Percentiles rank a stretch among this genome's conserved stretches.
Conservation (phyloP, 35 echinoderm and acorn worm species). For the Strongylocentrotus purpuratus region DNA sequence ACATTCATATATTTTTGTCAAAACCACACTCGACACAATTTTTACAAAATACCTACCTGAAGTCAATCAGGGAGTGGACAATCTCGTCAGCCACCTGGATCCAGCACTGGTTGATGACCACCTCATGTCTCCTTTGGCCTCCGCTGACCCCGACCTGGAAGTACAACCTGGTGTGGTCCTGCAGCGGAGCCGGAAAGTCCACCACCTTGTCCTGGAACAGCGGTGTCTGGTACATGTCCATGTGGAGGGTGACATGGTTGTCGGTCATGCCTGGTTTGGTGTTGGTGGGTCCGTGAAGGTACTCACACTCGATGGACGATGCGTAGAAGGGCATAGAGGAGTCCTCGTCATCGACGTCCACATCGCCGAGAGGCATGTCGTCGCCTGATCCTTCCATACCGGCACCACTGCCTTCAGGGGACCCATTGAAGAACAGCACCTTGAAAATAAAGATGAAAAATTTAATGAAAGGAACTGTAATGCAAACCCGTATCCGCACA, state of each 20-base stretch:
- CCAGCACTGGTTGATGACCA: slow-evolving; percentile 49
- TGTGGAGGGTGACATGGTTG: slow-evolving; percentile 24
- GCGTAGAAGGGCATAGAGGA: background rate
- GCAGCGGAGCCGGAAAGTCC: background rate
- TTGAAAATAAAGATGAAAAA: background rate
- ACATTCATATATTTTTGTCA: too few species aligned
- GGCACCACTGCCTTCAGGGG: background rate
- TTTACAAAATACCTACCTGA: background rate
- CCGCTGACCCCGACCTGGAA: slow-evolving; percentile 47
- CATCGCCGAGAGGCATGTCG: background rate
- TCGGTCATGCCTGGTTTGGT: background rate
- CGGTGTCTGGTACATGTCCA: slow-evolving; percentile 38
- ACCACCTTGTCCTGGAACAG: slow-evolving; percentile 6
- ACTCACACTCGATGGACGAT: slow-evolving; percentile 20
- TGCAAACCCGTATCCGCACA: too few species aligned
- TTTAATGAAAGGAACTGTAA: too few species aligned
- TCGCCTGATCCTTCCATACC: slow-evolving; percentile 5
- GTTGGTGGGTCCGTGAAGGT: background rate
- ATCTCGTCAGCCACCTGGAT: slow-evolving; percentile 5
- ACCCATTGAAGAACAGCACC: slow-evolving; percentile 40
- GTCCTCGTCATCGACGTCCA: background rate
- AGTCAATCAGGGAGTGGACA: slow-evolving; percentile 9
- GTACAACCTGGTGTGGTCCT: slow-evolving; percentile 38
- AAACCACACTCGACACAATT: background rate
- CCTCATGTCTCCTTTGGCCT: slow-evolving; percentile 2